phyloP scores from a whole-genome alignment of 2,888 invertebrate species.

The Chloroclystis v-ata region DNA sequence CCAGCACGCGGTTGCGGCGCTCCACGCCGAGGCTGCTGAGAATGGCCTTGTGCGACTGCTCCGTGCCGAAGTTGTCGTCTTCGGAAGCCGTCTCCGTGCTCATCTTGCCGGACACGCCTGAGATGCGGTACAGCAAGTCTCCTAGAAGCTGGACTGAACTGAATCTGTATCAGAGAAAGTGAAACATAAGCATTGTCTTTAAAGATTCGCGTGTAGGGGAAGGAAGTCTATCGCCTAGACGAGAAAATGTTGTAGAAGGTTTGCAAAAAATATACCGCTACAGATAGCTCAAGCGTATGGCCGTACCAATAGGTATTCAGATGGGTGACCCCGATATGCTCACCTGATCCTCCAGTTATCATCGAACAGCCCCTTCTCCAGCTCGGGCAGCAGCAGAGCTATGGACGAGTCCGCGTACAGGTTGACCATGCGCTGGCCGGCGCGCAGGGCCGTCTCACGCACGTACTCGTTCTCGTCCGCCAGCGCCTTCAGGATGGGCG shows the following conservation, averaged over 20 bases:
- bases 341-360: slow-evolving; percentile 96
- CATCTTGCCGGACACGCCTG: slow-evolving; percentile 99
- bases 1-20: slow-evolving; percentile 93
- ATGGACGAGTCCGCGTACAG: slow-evolving; percentile 97
- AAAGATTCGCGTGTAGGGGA: too few species aligned
- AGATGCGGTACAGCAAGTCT: slow-evolving; percentile 96
- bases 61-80: slow-evolving; percentile 99
- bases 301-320: too few species aligned
- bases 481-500: slow-evolving; percentile 96
- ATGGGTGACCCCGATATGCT: too few species aligned
- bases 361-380: slow-evolving; percentile 96
- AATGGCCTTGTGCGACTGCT: slow-evolving; percentile 95
- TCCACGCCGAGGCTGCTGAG: slow-evolving; percentile 92
- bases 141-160: slow-evolving; percentile 95
- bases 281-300: too few species aligned
- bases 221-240: too few species aligned
- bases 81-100: slow-evolving; percentile 98
- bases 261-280: too few species aligned
- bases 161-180: slow-evolving; percentile 82
- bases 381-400: slow-evolving; percentile 92
- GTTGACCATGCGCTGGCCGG: slow-evolving; percentile 97
- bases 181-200: too few species aligned
- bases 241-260: too few species aligned
- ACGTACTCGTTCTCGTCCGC: slow-evolving; percentile 99
- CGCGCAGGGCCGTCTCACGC: slow-evolving; percentile 96